Evolutionary conservation across 2,888 invertebrate species (phyloP).

Genomic region (Meliscaeva auricollis): DNA sequence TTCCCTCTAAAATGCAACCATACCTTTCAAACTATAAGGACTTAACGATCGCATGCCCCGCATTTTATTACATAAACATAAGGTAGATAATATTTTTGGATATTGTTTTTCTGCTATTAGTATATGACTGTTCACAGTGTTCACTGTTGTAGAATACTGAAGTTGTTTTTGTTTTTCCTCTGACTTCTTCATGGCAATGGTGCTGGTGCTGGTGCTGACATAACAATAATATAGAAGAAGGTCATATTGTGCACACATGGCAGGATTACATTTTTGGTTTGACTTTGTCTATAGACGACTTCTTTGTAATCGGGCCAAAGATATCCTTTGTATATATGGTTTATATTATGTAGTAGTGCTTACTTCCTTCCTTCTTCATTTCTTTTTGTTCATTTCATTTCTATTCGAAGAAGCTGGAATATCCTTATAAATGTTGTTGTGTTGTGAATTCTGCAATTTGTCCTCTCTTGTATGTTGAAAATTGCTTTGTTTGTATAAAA

Average conservation of each 20-base stretch:
- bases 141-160: no score
- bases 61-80: constrained; percentile 48
- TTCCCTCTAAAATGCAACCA: background rate
- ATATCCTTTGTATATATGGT: constrained; percentile 55
- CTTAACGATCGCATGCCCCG: constrained; percentile 31
- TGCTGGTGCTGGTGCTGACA: constrained; percentile 45
- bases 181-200: background rate
- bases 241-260: constrained; percentile 74
- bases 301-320: constrained; percentile 41
- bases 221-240: constrained; percentile 60
- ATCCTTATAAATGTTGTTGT: constrained; percentile 20
- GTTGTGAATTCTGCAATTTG: constrained; percentile 15
- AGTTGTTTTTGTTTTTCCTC: constrained; percentile 6
- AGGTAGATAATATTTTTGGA: constrained; percentile 55
- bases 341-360: no score
- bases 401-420: background rate
- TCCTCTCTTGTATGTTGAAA: background rate
- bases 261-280: constrained; percentile 55
- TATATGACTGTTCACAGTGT: background rate
- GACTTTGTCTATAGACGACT: constrained; percentile 21
- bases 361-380: background rate
- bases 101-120: background rate
- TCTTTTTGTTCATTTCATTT: constrained; percentile 13
- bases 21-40: background rate
- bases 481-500: constrained; percentile 26